Evolutionary conservation across 2,888 invertebrate species (phyloP), one percentile per base, ranked within the genome.

Genomic region (Cyaniris semiargus): DNA sequence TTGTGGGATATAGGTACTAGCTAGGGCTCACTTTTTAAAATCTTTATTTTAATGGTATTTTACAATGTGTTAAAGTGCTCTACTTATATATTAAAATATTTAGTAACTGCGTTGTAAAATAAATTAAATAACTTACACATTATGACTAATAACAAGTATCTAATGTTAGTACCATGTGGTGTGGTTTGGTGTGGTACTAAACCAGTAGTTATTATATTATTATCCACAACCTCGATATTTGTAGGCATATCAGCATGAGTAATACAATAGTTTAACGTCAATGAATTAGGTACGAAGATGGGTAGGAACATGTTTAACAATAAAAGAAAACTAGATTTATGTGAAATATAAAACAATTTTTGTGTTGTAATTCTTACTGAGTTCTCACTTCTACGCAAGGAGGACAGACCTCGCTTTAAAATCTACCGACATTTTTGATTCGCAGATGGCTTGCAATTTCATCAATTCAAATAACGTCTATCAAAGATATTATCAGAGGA

Each of bases 161-260:
- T 53, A 23, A 60, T 8, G 13, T 60, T 23, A 60, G 60, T 60
- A 60, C 23, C 10, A 21, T 60, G 60, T 60, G 44, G 44, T 38
- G 2, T 13, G 44, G 10, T 44, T 44, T 44, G 44, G 44, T 44
- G 44, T 44, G 21, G 23, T 23, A n/a, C n/a, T n/a, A 60, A 60
- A 23, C 8, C 3, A 10, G 23, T 23, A 23, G 10, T 21, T 58
- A 58, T 58, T 48, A 53, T 38, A 38, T 38, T 38, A 27, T 38
- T 18, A 23, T 60, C 10, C 60, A 23, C 60, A 60, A 21, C 60
- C 13, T 60, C 8, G 2, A 58, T 58, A 60, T 21, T 21, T 60
- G 60, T 60, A 60, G 21, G 60, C 60, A 60, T 60, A 60, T 60
- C 60, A 60, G 60, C 23, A 60, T 60, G 60, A 60, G 60, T 21